Evolutionary conservation across 2,113 vertebrate genomes (phyloP).

Genomic region (Canis aureus): DNA sequence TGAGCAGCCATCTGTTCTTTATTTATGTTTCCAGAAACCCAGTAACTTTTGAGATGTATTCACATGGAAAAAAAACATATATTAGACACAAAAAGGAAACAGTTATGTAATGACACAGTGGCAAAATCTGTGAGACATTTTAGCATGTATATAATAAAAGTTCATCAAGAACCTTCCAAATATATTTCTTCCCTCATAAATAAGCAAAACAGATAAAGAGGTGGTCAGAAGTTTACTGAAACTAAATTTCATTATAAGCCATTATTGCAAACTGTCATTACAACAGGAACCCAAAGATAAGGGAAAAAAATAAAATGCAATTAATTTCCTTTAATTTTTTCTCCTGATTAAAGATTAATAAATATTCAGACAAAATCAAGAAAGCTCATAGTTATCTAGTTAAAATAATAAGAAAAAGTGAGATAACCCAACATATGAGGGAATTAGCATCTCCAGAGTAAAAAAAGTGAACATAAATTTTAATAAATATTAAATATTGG

Average conservation of each 20-base stretch:
- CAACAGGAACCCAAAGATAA: not conserved
- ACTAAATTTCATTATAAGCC: not conserved
- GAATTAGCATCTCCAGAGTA: not conserved
- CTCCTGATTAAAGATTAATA: not conserved
- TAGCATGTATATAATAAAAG: not conserved
- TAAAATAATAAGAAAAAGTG: not conserved
- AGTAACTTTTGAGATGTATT: slow-evolving; percentile 55
- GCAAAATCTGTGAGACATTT: not conserved
- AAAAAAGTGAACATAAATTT: not conserved
- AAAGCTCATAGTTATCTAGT: not conserved
- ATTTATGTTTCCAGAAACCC: slow-evolving; percentile 66
- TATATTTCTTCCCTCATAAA: not conserved
- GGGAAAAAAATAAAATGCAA: slow-evolving; percentile 12
- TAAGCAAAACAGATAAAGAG: not conserved
- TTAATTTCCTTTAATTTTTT: not conserved
- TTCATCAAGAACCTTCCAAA: not conserved
- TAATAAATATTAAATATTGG: not conserved
- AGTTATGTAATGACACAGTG: not conserved
- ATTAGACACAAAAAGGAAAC: slow-evolving; percentile 66
- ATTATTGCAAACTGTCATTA: not conserved
- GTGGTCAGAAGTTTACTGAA: not conserved
- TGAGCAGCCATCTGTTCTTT: slow-evolving; percentile 38
- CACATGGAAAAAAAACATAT: not conserved
- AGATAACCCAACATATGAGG: not conserved
- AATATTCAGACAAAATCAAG: not conserved